Evolutionary conservation across 37 sponge, comb jelly and placozoan species (phyloP).

Genomic region (Chondrosia reniformis): DNA sequence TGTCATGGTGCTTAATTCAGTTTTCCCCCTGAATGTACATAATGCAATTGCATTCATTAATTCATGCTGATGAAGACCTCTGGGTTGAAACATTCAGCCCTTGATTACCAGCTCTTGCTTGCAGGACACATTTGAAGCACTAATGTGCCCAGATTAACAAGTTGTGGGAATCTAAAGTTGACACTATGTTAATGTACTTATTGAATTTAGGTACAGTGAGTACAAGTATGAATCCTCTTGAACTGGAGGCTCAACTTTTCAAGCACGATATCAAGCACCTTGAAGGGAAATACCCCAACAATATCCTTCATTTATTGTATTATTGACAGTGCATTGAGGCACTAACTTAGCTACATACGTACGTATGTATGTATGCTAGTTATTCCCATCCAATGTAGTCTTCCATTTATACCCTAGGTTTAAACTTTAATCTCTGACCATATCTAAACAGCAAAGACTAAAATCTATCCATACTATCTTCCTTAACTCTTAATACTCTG

Average conservation of each 20-base stretch:
- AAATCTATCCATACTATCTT: not conserved
- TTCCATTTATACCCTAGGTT: not conserved
- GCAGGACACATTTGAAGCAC: no score
- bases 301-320: conserved; percentile 2
- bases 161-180: not conserved
- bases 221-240: not conserved
- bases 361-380: not conserved
- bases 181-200: not conserved
- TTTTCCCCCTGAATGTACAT: no score
- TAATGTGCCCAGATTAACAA: not conserved
- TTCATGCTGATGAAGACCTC: no score
- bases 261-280: conserved; percentile 1
- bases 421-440: not conserved
- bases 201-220: not conserved
- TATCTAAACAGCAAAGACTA: no score
- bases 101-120: no score
- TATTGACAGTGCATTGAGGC: not conserved
- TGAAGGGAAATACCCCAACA: conserved; percentile 11
- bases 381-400: not conserved
- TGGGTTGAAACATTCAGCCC: no score
- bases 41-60: no score
- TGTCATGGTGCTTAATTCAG: no score
- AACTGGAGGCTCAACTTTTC: conserved; percentile 10
- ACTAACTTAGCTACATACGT: not conserved
- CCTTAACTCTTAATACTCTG: conserved; percentile 7